phyloP scores from a whole-genome alignment of 2,888 invertebrate genomes.

The Dryadula phaetusa region DNA sequence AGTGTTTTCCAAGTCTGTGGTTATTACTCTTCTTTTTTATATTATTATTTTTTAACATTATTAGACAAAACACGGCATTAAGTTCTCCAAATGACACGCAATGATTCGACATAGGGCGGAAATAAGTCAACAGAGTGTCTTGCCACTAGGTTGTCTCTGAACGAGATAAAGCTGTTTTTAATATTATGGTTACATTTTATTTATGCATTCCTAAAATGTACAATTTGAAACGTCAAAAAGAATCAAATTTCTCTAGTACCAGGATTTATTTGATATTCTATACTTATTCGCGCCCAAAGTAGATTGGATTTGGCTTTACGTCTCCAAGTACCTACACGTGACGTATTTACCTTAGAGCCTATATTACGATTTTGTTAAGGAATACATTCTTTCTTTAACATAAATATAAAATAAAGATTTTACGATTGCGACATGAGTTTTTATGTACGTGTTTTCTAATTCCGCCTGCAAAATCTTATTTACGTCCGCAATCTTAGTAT shows the following conservation, averaged over 20 bases:
- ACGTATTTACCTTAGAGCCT: slow-evolving; percentile 38
- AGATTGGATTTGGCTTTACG: slow-evolving; percentile 67
- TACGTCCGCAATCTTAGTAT: background rate
- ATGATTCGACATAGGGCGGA: no score
- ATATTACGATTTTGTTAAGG: slow-evolving; percentile 35
- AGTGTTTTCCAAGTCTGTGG: no score
- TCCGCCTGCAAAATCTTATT: background rate
- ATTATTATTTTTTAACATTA: no score
- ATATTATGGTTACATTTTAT: no score
- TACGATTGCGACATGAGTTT: slow-evolving; percentile 14
- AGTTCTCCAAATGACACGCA: no score
- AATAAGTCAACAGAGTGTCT: no score
- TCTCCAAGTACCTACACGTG: slow-evolving; percentile 51
- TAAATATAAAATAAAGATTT: slow-evolving; percentile 16
- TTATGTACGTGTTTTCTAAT: slow-evolving; percentile 4
- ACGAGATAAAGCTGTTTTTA: no score
- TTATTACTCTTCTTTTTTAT: no score
- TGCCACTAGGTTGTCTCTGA: no score
- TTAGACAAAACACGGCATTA: no score
- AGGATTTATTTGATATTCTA: slow-evolving; percentile 69
- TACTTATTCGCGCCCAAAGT: slow-evolving; percentile 61
- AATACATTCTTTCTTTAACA: slow-evolving; percentile 24
- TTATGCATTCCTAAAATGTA: background rate
- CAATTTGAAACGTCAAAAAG: background rate
- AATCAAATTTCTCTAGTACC: slow-evolving; percentile 47